Conservation (phyloP, 2,888 invertebrate species). For the Trilocha varians region DNA sequence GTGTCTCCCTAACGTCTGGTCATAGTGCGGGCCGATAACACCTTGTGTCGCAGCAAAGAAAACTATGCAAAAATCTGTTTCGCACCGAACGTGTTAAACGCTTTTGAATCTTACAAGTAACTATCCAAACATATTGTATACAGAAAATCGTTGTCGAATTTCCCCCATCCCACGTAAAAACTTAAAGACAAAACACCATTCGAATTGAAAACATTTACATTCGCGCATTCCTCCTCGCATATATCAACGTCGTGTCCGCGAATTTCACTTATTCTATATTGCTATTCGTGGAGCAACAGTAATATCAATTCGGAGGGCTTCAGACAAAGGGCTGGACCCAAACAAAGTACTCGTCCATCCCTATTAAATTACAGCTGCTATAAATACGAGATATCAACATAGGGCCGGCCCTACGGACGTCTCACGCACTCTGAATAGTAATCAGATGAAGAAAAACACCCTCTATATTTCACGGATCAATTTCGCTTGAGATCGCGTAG, state of each 20-base stretch:
- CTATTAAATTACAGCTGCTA: constrained; percentile 7
- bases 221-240: no score
- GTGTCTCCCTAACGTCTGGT: no score
- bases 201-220: no score
- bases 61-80: no score
- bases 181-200: no score
- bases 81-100: no score
- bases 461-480: constrained; percentile 8
- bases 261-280: background rate
- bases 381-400: constrained; percentile 3
- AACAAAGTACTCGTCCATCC: constrained; percentile 1
- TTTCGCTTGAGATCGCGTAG: background rate
- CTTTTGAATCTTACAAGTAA: no score
- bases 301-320: background rate
- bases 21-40: no score
- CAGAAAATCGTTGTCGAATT: no score
- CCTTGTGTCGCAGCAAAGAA: no score
- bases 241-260: background rate
- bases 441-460: constrained; percentile 5
- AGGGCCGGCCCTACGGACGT: background rate
- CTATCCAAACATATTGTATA: no score
- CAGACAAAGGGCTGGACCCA: background rate
- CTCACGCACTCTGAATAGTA: constrained; percentile 11
- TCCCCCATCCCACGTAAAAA: no score
- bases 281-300: background rate